These are phyloP conservation scores for Aphelinus atriplicis DNA, from an alignment of 1,140 invertebrate genomes.

Conservation along the genomic window DNA sequence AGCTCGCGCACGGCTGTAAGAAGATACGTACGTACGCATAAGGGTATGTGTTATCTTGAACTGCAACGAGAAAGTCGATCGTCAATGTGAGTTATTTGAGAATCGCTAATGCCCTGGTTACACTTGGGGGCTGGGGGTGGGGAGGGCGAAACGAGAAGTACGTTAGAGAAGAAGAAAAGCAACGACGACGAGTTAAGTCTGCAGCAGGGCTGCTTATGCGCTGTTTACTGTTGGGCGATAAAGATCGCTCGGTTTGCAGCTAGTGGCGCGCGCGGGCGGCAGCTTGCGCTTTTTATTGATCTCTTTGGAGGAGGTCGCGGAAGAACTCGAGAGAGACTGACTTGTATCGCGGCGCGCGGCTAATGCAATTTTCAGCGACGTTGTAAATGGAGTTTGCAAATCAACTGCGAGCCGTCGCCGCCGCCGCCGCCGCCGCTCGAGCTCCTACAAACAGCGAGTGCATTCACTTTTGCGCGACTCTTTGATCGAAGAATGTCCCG, in stretches of 20 bases:
- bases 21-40: neutral
- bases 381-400: conserved; percentile 13
- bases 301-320: neutral
- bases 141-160: too few species aligned
- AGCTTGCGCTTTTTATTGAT: neutral
- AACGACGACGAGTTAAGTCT: too few species aligned
- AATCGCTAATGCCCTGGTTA: conserved; percentile 15
- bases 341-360: neutral
- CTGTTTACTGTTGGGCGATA: too few species aligned
- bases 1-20: neutral
- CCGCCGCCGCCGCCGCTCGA: too few species aligned
- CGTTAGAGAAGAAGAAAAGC: too few species aligned
- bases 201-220: too few species aligned
- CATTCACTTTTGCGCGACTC: too few species aligned
- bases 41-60: too few species aligned
- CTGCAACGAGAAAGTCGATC: conserved; percentile 6
- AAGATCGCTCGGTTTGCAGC: too few species aligned
- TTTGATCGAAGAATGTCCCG: too few species aligned
- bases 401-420: neutral
- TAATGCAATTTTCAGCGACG: conserved; percentile 26
- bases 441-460: too few species aligned
- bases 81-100: neutral
- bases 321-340: neutral
- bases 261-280: too few species aligned
- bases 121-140: neutral